phyloP scores from a whole-genome alignment of 2,113 vertebrate species.

The Caranx ignobilis region DNA sequence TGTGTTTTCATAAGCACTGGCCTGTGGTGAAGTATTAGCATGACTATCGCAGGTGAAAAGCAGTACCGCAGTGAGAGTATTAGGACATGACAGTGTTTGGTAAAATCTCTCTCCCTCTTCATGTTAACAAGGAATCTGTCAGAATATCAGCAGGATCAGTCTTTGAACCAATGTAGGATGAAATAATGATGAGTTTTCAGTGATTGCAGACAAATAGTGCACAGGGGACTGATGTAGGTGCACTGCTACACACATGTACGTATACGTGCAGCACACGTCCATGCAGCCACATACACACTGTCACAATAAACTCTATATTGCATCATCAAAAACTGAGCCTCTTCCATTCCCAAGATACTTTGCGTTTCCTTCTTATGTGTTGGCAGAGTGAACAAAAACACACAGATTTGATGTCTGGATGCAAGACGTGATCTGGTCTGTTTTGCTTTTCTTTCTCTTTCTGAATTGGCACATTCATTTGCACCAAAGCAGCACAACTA shows the following conservation, averaged over 20 bases:
- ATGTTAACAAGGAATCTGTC: conserved; percentile 11
- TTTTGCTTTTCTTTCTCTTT: conserved; percentile 21
- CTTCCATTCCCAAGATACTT: conserved; percentile 53
- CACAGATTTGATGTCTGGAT: conserved; percentile 18
- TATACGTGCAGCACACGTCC: not conserved
- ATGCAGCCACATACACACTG: conserved; percentile 24
- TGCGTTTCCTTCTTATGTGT: conserved; percentile 56
- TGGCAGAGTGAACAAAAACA: conserved; percentile 11
- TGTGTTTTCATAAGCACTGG: conserved; percentile 31
- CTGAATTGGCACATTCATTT: conserved; percentile 28
- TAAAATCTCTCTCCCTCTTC: conserved; percentile 22
- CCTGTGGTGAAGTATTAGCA: conserved; percentile 42
- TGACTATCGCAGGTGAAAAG: conserved; percentile 52
- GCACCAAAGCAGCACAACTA: conserved; percentile 37
- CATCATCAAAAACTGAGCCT: conserved; percentile 71
- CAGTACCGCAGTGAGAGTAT: not conserved
- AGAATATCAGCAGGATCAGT: conserved; percentile 9
- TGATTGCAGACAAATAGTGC: not conserved
- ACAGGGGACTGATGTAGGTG: not conserved
- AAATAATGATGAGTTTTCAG: conserved; percentile 23
- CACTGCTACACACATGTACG: not conserved
- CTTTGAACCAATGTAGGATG: conserved; percentile 16
- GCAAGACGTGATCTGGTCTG: conserved; percentile 24
- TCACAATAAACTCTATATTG: conserved; percentile 51
- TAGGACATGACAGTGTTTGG: not conserved